Conservation (phyloP, 2,888 invertebrate species). For the Acanthacorydalis orientalis region DNA sequence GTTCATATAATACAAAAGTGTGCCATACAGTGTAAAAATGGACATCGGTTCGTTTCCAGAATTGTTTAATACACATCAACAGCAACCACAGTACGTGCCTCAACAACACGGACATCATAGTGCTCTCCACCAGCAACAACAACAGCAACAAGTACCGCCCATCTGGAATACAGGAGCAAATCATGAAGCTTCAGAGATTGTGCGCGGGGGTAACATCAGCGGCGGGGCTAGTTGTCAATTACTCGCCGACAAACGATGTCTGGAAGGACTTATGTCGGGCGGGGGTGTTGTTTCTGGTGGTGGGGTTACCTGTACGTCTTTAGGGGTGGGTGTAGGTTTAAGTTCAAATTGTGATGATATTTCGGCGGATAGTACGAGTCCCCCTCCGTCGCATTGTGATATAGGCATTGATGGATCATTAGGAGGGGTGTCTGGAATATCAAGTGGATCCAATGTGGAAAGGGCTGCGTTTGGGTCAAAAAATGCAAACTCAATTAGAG, state of each 20-base stretch:
- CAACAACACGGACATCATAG: background rate
- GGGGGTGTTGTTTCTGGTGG: background rate
- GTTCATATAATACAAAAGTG: background rate
- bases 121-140: background rate
- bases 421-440: slow-evolving; percentile 17
- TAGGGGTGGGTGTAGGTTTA: background rate
- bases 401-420: background rate
- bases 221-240: background rate
- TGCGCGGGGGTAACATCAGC: slow-evolving; percentile 1
- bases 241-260: background rate
- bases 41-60: background rate
- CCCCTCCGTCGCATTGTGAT: slow-evolving; percentile 29
- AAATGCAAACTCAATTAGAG: slow-evolving; percentile 48
- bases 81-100: background rate
- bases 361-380: slow-evolving; percentile 41
- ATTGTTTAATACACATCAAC: background rate
- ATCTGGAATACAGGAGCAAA: background rate
- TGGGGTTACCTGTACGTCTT: background rate
- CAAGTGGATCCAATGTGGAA: slow-evolving; percentile 31
- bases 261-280: background rate
- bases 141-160: background rate
- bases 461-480: background rate
- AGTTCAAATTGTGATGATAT: background rate
- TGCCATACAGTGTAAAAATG: background rate
- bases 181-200: background rate